These are phyloP conservation scores for Atlantisia rogersi DNA, from an alignment of 2,113 vertebrate species.

Conservation along the genomic window DNA sequence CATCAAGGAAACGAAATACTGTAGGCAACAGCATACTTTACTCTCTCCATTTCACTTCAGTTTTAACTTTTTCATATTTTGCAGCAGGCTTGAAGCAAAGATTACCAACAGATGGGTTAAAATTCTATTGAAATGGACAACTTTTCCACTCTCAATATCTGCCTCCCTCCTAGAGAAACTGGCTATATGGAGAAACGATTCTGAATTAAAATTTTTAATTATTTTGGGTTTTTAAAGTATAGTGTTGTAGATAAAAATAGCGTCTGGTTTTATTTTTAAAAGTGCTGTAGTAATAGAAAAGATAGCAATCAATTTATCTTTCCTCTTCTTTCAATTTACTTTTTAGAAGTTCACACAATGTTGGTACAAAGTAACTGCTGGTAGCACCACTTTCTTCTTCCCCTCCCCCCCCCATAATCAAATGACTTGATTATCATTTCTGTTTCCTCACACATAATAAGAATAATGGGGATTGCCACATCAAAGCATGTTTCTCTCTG, in stretches of 20 bases:
- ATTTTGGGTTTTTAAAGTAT: neutral
- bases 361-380: neutral
- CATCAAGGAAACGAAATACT: neutral
- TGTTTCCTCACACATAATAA: neutral
- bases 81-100: neutral
- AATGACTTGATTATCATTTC: neutral
- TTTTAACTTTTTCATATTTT: neutral
- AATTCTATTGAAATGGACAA: neutral
- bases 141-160: neutral
- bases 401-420: too few species aligned
- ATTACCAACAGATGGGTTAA: neutral
- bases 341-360: neutral
- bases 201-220: neutral
- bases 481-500: neutral
- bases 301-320: neutral
- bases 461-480: neutral
- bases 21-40: neutral
- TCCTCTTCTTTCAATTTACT: neutral
- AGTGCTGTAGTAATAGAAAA: neutral
- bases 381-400: neutral
- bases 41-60: neutral
- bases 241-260: neutral
- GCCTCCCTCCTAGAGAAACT: neutral
- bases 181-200: neutral
- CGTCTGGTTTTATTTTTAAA: neutral